Conservation (phyloP, 1,140 invertebrate genomes). For the Anoplophora glabripennis region DNA sequence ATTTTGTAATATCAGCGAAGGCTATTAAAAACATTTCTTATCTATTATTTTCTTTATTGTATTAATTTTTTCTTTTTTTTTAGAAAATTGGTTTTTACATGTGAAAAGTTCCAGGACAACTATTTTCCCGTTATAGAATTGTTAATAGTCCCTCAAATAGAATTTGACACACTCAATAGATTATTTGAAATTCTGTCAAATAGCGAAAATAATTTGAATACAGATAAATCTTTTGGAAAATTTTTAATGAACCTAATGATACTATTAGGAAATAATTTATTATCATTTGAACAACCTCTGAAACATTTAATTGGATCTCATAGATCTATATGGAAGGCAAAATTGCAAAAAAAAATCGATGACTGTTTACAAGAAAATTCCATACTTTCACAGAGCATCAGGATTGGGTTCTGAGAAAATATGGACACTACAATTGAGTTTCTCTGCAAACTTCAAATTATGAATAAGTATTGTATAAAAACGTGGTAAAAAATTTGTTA, state of each 20-base stretch:
- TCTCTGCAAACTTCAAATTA: background rate
- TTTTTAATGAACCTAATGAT: slow-evolving; percentile 24
- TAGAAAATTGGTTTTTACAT: slow-evolving; percentile 14
- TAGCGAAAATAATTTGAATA: slow-evolving; percentile 12
- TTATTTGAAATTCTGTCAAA: slow-evolving; percentile 24
- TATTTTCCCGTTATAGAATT: slow-evolving; percentile 21
- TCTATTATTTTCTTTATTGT: too few relatives aligned
- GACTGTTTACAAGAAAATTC: slow-evolving; percentile 25
- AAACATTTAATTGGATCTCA: slow-evolving; percentile 24
- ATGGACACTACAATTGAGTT: background rate
- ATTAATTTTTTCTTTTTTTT: slow-evolving; percentile 10
- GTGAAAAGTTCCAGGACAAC: slow-evolving; percentile 12
- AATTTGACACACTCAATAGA: slow-evolving; percentile 14
- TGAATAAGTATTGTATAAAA: too few relatives aligned
- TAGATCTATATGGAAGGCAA: slow-evolving; percentile 29
- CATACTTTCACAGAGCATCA: slow-evolving; percentile 23
- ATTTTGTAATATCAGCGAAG: too few relatives aligned
- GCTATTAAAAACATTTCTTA: too few relatives aligned
- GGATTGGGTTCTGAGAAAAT: slow-evolving; percentile 5
- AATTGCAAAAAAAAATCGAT: slow-evolving; percentile 21
- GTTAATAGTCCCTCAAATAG: slow-evolving; percentile 19
- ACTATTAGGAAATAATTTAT: slow-evolving; percentile 13
- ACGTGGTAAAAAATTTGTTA: too few relatives aligned
- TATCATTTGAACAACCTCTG: slow-evolving; percentile 21
- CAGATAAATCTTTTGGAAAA: slow-evolving; percentile 30